Conservation (phyloP, 2,797 vertebrate species). For the Stomatorhinus walkeri region DNA sequence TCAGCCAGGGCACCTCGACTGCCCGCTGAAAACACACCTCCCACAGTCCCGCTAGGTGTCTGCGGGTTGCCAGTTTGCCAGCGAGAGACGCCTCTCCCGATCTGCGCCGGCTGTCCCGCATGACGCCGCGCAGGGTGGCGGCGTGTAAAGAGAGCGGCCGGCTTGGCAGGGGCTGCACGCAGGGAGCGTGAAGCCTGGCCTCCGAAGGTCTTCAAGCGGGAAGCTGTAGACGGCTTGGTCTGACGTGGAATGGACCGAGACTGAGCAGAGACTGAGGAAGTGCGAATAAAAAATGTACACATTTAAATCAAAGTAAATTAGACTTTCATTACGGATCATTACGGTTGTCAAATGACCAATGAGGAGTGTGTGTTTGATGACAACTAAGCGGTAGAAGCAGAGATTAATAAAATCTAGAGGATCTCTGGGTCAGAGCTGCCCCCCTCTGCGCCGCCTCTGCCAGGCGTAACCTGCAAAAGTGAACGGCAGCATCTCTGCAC, state of each 20-base stretch:
- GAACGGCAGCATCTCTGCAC: not conserved
- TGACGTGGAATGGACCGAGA: not conserved
- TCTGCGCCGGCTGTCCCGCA: not conserved
- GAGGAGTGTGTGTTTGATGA: not conserved
- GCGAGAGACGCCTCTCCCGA: not conserved
- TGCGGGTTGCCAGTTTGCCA: not conserved
- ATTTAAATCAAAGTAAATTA: not conserved
- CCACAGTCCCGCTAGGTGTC: conserved; percentile 2
- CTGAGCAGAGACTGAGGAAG: not conserved
- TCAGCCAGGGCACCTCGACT: not conserved
- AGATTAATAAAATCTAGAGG: not conserved
- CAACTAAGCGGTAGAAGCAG: not conserved
- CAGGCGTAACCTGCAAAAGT: not conserved
- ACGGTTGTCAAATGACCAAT: not conserved
- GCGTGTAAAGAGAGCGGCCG: not conserved
- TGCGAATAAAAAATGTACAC: not conserved
- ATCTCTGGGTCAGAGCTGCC: not conserved
- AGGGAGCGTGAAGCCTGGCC: not conserved
- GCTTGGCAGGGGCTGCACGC: not conserved
- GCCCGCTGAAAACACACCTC: conserved; percentile 14
- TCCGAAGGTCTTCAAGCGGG: not conserved
- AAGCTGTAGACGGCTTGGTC: not conserved
- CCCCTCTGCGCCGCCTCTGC: not conserved
- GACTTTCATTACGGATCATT: not conserved
- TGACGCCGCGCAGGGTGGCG: not conserved